Evolutionary conservation across 2,888 invertebrate species (phyloP).

Genomic region (Lasius platythorax): DNA sequence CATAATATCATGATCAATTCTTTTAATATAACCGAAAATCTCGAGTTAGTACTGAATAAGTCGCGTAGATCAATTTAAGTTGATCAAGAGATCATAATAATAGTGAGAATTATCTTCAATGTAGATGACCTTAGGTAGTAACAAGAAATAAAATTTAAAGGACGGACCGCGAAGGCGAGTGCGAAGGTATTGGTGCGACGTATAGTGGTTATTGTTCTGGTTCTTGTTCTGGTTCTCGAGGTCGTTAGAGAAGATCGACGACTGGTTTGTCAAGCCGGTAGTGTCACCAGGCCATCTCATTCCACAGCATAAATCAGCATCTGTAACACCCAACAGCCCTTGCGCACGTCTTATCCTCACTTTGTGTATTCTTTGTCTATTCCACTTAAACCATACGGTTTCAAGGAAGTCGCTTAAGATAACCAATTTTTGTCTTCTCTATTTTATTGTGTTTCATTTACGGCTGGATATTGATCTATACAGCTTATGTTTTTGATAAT

Average conservation of each 20-base stretch:
- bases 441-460: neutral
- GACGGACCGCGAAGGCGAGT: constrained; percentile 86
- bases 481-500: constrained; percentile 14
- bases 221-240: constrained; percentile 83
- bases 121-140: constrained; percentile 73
- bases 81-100: constrained; percentile 51
- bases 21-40: constrained; percentile 26
- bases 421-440: neutral
- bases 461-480: constrained; percentile 12
- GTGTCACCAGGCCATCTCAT: constrained; percentile 93
- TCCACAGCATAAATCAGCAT: constrained; percentile 96
- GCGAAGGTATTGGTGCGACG: constrained; percentile 85
- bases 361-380: constrained; percentile 51
- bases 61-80: constrained; percentile 8
- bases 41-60: constrained; percentile 37
- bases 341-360: constrained; percentile 76
- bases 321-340: constrained; percentile 89
- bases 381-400: constrained; percentile 28
- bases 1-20: neutral
- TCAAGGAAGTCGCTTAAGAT: constrained; percentile 1
- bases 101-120: constrained; percentile 69
- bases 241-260: constrained; percentile 81
- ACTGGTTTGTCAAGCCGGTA: constrained; percentile 85
- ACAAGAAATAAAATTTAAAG: constrained; percentile 76
- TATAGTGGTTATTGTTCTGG: constrained; percentile 85